Conservation (phyloP, 2,888 invertebrate genomes). For the Calameuta pallipes region DNA sequence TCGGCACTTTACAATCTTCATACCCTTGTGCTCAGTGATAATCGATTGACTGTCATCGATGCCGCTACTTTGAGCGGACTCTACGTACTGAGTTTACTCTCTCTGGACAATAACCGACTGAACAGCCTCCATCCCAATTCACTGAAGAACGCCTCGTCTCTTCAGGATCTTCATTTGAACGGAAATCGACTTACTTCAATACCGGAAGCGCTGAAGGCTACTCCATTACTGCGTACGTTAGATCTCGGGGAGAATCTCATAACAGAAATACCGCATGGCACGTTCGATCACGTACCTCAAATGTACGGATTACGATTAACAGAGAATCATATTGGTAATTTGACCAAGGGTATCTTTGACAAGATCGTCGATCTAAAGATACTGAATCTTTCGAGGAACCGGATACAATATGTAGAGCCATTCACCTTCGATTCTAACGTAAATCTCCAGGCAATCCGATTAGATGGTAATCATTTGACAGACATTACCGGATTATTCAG, state of each 20-base stretch:
- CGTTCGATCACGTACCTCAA: slow-evolving; percentile 83
- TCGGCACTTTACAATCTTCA: slow-evolving; percentile 81
- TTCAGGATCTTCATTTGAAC: slow-evolving; percentile 86
- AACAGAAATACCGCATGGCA: slow-evolving; percentile 79
- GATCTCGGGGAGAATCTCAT: slow-evolving; percentile 90
- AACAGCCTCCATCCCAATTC: slow-evolving; percentile 80
- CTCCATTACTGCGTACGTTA: slow-evolving; percentile 81
- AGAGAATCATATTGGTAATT: slow-evolving; percentile 85
- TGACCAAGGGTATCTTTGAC: slow-evolving; percentile 82
- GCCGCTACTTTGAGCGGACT: slow-evolving; percentile 82
- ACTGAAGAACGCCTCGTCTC: slow-evolving; percentile 80
- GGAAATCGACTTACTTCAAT: slow-evolving; percentile 82
- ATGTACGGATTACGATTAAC: slow-evolving; percentile 85
- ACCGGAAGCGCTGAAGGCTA: slow-evolving; percentile 79
- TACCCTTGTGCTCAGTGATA: slow-evolving; percentile 84
- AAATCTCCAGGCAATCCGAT: slow-evolving; percentile 82
- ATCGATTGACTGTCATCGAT: slow-evolving; percentile 80
- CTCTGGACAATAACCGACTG: slow-evolving; percentile 84
- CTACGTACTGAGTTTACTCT: slow-evolving; percentile 79
- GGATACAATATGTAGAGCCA: slow-evolving; percentile 81
- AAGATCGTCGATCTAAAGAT: slow-evolving; percentile 83
- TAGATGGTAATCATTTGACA: slow-evolving; percentile 84
- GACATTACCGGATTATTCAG: slow-evolving; percentile 84
- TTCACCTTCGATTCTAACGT: slow-evolving; percentile 82
- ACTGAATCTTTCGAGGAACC: slow-evolving; percentile 85